Evolutionary conservation across 2,888 invertebrate species (phyloP).

Genomic region (Agonopterix alstromeriana): DNA sequence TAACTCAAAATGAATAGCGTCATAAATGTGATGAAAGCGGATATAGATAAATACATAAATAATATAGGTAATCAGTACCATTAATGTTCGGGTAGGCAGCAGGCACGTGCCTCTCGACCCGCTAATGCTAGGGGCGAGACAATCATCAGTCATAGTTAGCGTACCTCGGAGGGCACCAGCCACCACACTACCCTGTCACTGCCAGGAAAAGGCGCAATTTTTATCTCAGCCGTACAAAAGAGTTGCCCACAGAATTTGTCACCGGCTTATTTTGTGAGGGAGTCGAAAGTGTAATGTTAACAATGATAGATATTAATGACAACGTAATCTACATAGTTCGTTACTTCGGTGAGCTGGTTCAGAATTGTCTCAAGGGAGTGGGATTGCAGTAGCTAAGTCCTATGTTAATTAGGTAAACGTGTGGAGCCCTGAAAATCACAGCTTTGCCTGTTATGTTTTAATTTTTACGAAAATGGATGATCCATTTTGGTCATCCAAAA

Average conservation of each 20-base stretch:
- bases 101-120: slow-evolving; percentile 44
- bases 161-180: slow-evolving; percentile 39
- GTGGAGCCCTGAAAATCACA: no score
- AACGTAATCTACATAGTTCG: not conserved
- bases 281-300: slow-evolving; percentile 33
- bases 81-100: slow-evolving; percentile 42
- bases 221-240: slow-evolving; percentile 66
- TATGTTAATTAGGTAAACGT: no score
- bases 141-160: slow-evolving; percentile 70
- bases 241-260: slow-evolving; percentile 68
- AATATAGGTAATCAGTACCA: slow-evolving; percentile 4
- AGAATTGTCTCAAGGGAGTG: not conserved
- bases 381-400: no score
- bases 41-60: not conserved
- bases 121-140: slow-evolving; percentile 58
- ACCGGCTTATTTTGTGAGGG: slow-evolving; percentile 52
- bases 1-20: no score
- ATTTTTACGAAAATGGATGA: no score
- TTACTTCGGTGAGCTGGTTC: not conserved
- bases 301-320: slow-evolving; percentile 19
- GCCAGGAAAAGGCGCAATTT: slow-evolving; percentile 59
- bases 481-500: no score
- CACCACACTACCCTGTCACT: slow-evolving; percentile 42
- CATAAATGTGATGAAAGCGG: no score
- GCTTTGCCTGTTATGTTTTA: no score